phyloP scores from a whole-genome alignment of 2,113 vertebrate genomes.

The Excalfactoria chinensis region DNA sequence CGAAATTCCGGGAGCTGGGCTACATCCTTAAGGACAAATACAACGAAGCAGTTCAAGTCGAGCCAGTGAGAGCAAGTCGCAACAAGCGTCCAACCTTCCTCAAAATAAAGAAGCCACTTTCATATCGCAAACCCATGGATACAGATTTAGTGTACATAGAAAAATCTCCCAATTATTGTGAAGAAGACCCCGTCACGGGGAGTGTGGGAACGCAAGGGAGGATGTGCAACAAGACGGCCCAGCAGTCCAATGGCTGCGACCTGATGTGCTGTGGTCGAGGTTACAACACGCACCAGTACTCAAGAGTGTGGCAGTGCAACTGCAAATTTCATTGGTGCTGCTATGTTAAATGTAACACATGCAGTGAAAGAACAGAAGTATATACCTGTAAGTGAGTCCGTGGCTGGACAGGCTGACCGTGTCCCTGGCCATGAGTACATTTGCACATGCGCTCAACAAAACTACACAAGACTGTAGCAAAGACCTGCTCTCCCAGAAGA shows the following conservation, averaged over 20 bases:
- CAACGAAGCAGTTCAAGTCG: slow-evolving; percentile 92
- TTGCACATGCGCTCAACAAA: slow-evolving; percentile 65
- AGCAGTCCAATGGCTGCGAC: slow-evolving; percentile 92
- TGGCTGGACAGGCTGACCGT: not conserved
- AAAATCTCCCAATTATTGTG: slow-evolving; percentile 97
- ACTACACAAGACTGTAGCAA: not conserved
- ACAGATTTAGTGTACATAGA: slow-evolving; percentile 97
- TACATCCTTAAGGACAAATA: slow-evolving; percentile 98
- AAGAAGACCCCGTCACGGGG: slow-evolving; percentile 90
- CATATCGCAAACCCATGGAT: slow-evolving; percentile 96
- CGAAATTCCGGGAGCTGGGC: slow-evolving; percentile 96
- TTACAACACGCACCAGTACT: slow-evolving; percentile 99
- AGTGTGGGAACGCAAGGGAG: slow-evolving; percentile 94
- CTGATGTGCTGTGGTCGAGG: slow-evolving; percentile 98
- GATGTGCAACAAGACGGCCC: slow-evolving; percentile 96
- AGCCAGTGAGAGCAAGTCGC: slow-evolving; percentile 92
- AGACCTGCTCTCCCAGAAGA: not conserved
- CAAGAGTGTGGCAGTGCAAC: slow-evolving; percentile 98
- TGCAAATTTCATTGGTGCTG: slow-evolving; percentile 99
- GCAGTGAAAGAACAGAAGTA: slow-evolving; percentile 97
- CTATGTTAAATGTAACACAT: slow-evolving; percentile 98
- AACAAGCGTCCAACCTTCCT: slow-evolving; percentile 96
- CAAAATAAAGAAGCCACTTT: slow-evolving; percentile 95
- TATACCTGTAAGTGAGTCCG: slow-evolving; percentile 91
- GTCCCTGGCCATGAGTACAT: slow-evolving; percentile 17